These are phyloP conservation scores for Lycaena phlaeas DNA, from an alignment of 2,888 invertebrate species.

Conservation along the genomic window DNA sequence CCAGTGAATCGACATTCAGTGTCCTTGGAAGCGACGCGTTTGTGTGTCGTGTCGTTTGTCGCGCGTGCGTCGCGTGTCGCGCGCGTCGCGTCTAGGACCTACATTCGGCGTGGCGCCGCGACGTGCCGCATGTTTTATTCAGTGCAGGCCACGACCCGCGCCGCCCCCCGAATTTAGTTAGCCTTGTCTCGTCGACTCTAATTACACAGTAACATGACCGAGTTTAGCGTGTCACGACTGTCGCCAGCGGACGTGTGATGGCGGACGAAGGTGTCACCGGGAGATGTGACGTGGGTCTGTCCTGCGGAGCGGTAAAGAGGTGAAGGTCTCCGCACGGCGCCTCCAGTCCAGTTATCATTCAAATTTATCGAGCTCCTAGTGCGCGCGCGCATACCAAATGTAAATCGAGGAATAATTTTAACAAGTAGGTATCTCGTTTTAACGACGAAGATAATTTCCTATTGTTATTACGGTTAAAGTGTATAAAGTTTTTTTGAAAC, in stretches of 20 bases:
- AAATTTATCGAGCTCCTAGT: neutral
- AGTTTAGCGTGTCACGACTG: conserved; percentile 51
- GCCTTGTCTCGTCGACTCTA: conserved; percentile 46
- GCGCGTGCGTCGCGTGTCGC: conserved; percentile 15
- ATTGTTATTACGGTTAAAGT: no score
- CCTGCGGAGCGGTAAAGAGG: conserved; percentile 4
- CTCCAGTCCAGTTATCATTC: conserved; percentile 5
- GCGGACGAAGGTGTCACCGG: conserved; percentile 20
- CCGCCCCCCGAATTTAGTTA: conserved; percentile 61
- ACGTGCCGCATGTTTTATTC: conserved; percentile 56
- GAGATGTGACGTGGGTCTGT: conserved; percentile 8
- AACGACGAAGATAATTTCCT: no score
- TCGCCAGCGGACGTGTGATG: conserved; percentile 37
- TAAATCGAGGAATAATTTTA: neutral
- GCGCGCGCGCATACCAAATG: neutral
- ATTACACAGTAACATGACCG: conserved; percentile 58
- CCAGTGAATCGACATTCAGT: no score
- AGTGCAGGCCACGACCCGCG: conserved; percentile 51
- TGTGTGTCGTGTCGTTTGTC: no score
- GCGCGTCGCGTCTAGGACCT: conserved; percentile 30
- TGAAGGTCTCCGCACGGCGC: conserved; percentile 6
- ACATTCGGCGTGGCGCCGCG: conserved; percentile 44
- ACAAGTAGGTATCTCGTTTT: neutral
- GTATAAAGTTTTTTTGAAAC: no score
- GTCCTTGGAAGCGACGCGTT: no score